A percentile compares a stretch with the other conserved stretches of the same genome.
These are phyloP conservation scores for Hybognathus amarus DNA, from an alignment of 2,797 vertebrate species.

Conservation along the genomic window DNA sequence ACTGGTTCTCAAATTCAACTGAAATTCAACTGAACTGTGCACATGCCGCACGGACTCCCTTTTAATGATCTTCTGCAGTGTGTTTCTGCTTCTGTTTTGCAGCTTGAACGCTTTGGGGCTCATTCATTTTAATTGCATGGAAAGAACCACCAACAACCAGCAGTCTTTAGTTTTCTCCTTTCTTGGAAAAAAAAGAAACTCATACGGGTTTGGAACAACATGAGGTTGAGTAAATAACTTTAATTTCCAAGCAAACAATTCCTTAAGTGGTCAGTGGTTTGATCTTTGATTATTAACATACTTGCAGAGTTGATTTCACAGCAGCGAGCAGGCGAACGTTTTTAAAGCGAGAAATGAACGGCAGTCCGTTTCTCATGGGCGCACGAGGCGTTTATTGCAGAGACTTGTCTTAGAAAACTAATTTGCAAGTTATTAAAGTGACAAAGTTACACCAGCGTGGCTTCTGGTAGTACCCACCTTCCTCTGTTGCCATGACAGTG, in stretches of 20 bases:
- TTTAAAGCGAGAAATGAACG: not conserved
- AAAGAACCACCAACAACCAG: not conserved
- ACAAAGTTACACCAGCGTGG: not conserved
- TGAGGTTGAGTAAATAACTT: not conserved
- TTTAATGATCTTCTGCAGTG: not conserved
- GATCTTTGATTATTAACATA: conserved; percentile 14
- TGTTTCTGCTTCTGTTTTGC: not conserved
- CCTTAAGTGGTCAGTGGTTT: not conserved
- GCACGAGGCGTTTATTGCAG: not conserved
- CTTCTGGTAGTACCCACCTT: conserved; percentile 83
- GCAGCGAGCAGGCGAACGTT: not conserved
- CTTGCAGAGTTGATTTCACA: not conserved
- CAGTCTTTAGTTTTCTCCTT: not conserved
- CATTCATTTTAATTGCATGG: not conserved
- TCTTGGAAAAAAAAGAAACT: conserved; percentile 9
- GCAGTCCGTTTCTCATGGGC: conserved; percentile 6
- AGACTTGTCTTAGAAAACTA: conserved; percentile 2
- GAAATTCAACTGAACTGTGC: not conserved
- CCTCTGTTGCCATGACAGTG: conserved; percentile 93
- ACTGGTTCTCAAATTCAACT: not conserved
- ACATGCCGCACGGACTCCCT: not conserved
- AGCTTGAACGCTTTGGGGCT: not conserved
- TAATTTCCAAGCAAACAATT: not conserved
- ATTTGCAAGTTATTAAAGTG: conserved; percentile 27
- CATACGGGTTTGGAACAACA: not conserved